Conservation (phyloP, 1,140 invertebrate genomes). For the Drosophila dunni region DNA sequence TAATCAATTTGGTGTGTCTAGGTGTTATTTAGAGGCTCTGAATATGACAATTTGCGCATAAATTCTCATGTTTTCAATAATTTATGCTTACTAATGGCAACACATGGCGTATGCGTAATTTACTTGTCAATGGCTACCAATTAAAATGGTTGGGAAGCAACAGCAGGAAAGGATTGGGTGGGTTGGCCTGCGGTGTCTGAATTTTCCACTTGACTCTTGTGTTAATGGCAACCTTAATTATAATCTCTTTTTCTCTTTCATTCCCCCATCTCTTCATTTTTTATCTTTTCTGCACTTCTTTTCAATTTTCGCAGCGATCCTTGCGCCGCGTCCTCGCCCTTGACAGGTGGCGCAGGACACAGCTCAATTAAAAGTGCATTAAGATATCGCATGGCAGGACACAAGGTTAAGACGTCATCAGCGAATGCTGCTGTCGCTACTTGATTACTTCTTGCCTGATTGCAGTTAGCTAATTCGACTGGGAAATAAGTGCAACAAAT, state of each 20-base stretch:
- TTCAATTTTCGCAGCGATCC: background rate
- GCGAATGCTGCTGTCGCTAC: conserved; percentile 24
- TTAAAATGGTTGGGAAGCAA: conserved; percentile 7
- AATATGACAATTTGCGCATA: conserved; percentile 73
- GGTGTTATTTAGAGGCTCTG: conserved; percentile 51
- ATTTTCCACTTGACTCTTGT: conserved; percentile 53
- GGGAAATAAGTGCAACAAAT: conserved; percentile 39
- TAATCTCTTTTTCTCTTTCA: conserved; percentile 58
- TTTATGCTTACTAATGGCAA: conserved; percentile 74
- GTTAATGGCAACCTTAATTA: conserved; percentile 71
- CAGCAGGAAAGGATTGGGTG: background rate
- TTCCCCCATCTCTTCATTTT: conserved; percentile 58
- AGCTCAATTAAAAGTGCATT: conserved; percentile 81
- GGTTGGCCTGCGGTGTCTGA: conserved; percentile 3
- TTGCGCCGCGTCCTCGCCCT: background rate
- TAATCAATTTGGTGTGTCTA: conserved; percentile 59
- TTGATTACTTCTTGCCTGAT: conserved; percentile 71
- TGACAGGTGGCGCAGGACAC: conserved; percentile 43
- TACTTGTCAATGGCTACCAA: conserved; percentile 38
- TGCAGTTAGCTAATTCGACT: conserved; percentile 73
- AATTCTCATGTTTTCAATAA: conserved; percentile 74
- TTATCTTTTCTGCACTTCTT: conserved; percentile 15
- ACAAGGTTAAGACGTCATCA: conserved; percentile 66
- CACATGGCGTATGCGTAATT: conserved; percentile 71
- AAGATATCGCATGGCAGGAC: conserved; percentile 58